Evolutionary conservation across 2,888 invertebrate species (phyloP).

Genomic region (Adelphocoris suturalis): DNA sequence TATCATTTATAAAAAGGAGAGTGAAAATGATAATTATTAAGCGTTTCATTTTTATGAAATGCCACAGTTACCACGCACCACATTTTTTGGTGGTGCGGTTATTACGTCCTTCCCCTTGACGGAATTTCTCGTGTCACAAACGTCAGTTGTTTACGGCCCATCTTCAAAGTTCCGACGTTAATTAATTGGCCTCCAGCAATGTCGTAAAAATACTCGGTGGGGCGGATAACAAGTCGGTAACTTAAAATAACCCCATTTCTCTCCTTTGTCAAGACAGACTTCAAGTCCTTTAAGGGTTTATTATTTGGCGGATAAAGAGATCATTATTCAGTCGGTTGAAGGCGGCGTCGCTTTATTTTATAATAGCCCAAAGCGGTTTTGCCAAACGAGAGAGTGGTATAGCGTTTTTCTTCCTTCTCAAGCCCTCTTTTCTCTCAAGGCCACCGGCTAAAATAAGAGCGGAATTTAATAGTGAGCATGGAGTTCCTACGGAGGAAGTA

Average conservation of each 20-base stretch:
- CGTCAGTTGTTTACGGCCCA: not conserved
- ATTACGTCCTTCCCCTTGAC: not conserved
- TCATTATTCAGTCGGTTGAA: slow-evolving; percentile 38
- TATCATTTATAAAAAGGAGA: not conserved
- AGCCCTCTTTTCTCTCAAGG: not conserved
- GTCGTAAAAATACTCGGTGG: slow-evolving; percentile 8
- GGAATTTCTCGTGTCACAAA: not conserved
- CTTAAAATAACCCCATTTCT: not conserved
- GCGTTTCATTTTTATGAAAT: not conserved
- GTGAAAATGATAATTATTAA: not conserved
- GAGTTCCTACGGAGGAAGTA: not conserved
- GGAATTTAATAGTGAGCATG: slow-evolving; percentile 34
- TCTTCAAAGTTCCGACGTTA: not conserved
- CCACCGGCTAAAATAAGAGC: slow-evolving; percentile 34
- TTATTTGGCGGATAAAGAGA: slow-evolving; percentile 34
- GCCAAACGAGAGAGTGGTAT: slow-evolving; percentile 3
- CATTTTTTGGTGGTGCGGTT: not conserved
- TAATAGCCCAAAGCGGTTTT: slow-evolving; percentile 35
- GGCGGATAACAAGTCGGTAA: slow-evolving; percentile 19
- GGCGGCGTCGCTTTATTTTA: slow-evolving; percentile 29
- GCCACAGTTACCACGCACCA: not conserved
- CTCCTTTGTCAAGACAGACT: slow-evolving; percentile 31
- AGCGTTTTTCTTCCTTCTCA: slow-evolving; percentile 16
- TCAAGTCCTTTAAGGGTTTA: slow-evolving; percentile 18
- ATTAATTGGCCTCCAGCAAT: not conserved